Percentiles rank a stretch among this genome's conserved stretches.
Evolutionary conservation across 2,888 invertebrate species (phyloP).

Genomic region (Hirtodrosophila histrioides): DNA sequence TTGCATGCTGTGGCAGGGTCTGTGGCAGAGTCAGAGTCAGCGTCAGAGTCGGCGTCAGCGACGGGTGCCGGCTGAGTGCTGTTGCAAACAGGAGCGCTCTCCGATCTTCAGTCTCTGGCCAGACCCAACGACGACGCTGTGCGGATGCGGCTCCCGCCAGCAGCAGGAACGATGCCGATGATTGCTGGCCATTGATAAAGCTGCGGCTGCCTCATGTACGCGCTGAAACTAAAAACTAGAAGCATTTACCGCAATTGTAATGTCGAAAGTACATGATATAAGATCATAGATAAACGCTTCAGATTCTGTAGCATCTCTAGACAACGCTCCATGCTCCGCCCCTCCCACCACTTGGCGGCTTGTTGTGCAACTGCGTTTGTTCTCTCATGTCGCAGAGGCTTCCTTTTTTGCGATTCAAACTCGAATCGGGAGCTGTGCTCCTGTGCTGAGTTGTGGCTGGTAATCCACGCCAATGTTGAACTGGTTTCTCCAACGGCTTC

Average conservation of each 20-base stretch:
- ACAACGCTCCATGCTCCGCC: slow-evolving; percentile 18
- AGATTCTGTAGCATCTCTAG: slow-evolving; percentile 73
- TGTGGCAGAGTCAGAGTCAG: background rate
- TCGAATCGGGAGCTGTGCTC: slow-evolving; percentile 69
- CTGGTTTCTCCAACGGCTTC: slow-evolving; percentile 53
- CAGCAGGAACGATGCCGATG: slow-evolving; percentile 61
- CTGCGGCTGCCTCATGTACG: slow-evolving; percentile 79
- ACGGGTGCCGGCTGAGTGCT: slow-evolving; percentile 26
- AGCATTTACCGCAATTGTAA: slow-evolving; percentile 85
- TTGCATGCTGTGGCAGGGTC: slow-evolving; percentile 59
- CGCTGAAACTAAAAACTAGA: slow-evolving; percentile 84
- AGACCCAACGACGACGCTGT: slow-evolving; percentile 75
- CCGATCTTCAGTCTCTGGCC: slow-evolving; percentile 40
- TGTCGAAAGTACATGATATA: slow-evolving; percentile 84
- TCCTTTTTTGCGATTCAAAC: slow-evolving; percentile 32
- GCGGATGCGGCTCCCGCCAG: slow-evolving; percentile 43
- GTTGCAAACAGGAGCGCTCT: slow-evolving; percentile 64
- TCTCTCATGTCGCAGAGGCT: slow-evolving; percentile 61
- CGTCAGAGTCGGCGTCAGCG: background rate
- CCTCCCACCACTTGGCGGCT: slow-evolving; percentile 68
- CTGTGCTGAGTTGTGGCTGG: slow-evolving; percentile 55
- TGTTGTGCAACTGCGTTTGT: slow-evolving; percentile 75
- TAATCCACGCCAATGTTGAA: slow-evolving; percentile 73
- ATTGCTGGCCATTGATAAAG: slow-evolving; percentile 79
- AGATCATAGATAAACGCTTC: slow-evolving; percentile 83